phyloP scores from a whole-genome alignment of 53 echinoderm and acorn worm genomes.

The Arbacia lixula region DNA sequence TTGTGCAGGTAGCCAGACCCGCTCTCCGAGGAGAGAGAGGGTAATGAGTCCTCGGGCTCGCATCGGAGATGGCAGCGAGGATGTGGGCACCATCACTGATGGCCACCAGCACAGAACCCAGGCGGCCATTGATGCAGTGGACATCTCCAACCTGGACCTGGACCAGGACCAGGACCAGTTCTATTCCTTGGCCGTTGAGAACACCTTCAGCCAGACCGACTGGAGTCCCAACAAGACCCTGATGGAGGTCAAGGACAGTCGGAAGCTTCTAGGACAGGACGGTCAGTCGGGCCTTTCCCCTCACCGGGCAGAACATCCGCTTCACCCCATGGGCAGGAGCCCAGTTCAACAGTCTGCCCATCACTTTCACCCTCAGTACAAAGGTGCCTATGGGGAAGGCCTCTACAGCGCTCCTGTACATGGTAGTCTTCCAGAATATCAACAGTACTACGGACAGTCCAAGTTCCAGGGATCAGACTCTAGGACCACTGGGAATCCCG shows the following conservation, averaged over 20 bases:
- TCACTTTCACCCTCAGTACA: neutral
- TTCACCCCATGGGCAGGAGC: constrained; percentile 14
- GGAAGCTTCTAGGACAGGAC: neutral
- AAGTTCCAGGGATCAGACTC: neutral
- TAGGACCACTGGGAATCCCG: constrained; percentile 21
- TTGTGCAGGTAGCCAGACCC: neutral
- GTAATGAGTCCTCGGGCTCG: constrained; percentile 32
- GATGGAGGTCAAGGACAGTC: constrained; percentile 9
- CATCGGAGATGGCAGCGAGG: constrained; percentile 33
- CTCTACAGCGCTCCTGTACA: neutral
- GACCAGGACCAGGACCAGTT: neutral
- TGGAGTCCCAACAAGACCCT: constrained; percentile 47
- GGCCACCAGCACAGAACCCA: constrained; percentile 9
- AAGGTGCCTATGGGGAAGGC: neutral
- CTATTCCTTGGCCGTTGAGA: constrained; percentile 33
- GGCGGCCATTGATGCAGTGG: neutral
- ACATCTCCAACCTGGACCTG: neutral
- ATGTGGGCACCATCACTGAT: constrained; percentile 3
- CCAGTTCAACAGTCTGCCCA: too few species aligned
- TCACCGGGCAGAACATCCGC: neutral
- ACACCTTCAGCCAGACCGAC: constrained; percentile 53
- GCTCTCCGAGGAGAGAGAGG: neutral
- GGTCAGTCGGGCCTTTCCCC: neutral
- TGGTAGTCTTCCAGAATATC: constrained; percentile 4
- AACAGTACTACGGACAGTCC: neutral